Base-by-base conservation (phyloP, 2,113 vertebrate species). In the Ramphastos sulfuratus region DNA sequence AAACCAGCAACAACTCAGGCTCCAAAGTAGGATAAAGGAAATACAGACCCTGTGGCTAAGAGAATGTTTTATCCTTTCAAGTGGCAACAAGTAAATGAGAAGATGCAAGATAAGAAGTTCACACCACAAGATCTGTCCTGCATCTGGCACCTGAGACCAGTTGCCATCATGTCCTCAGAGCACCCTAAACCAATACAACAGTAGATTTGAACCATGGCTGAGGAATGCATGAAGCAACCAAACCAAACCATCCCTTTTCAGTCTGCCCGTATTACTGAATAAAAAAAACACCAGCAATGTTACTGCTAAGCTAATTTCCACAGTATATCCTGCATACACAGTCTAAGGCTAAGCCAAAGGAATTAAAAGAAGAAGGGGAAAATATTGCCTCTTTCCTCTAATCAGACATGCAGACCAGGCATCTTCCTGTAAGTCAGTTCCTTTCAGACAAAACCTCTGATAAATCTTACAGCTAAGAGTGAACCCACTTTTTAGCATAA, bases 391-490 rank as follows among this genome's bases (percentile, higher is more conserved):
- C 64, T 82, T 87, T 93, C 37, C 42, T 66, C 78, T 12, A 7
- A 95, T 83, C 63, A 94, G 86, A 86, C 21, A 89, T 55, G 66
- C 88, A 94, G 89, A 93, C 28, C 74, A 88, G 73, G 44, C 33
- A 3, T 60, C 37, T 93, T 94, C 88, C 83, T 69, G 83, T 86
- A 94, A 93, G 69, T 88, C 92, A 92, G 72, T 11, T 88, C 55
- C 69, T 88, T 94, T 87, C 90, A 85, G 63, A 56, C 70, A 94
- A 94, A 88, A 82, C 12, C 28, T 64, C 37, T 65, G 70, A 94
- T 94, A 93, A 87, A 95, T 94, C 59, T 90, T 78, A 58, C 46
- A 90, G 82, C 75, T 75, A 85, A 85, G 76, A 50, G 44, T 35
- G 44, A 87, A 61, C 16, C 30, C 35, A n/a, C 82, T 61, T 70